phyloP scores from a whole-genome alignment of 2,797 vertebrate genomes.

The Emys orbicularis region DNA sequence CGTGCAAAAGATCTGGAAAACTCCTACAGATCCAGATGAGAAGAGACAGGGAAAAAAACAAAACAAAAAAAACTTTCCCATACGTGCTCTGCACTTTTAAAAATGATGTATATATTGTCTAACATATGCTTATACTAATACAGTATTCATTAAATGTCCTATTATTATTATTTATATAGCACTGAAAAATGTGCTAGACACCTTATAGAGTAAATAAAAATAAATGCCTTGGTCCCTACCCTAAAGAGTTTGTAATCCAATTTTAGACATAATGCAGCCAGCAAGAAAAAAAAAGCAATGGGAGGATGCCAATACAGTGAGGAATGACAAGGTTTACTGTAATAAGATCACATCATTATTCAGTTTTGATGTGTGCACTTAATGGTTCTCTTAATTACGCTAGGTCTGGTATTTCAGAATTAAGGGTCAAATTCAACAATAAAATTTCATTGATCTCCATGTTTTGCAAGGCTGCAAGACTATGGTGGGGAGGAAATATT shows the following conservation, averaged over 20 bases:
- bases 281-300: neutral
- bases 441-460: fast-evolving
- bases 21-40: neutral
- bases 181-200: fast-evolving
- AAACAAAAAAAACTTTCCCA: neutral
- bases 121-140: neutral
- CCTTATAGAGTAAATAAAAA: neutral
- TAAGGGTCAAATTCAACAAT: neutral
- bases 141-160: neutral
- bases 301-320: fast-evolving
- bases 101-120: neutral
- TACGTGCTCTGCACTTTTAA: neutral
- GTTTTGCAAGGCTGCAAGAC: neutral
- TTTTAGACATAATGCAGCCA: neutral
- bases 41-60: neutral
- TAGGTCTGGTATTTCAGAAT: neutral
- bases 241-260: fast-evolving
- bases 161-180: neutral
- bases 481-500: neutral
- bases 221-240: fast-evolving
- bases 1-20: neutral
- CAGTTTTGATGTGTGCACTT: neutral
- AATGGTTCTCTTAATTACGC: neutral
- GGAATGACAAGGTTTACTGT: neutral
- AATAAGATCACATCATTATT: neutral